Evolutionary conservation across 1,140 invertebrate genomes (phyloP), one percentile per base, ranked within the genome.

Genomic region (Cyrtorhinus lividipennis): DNA sequence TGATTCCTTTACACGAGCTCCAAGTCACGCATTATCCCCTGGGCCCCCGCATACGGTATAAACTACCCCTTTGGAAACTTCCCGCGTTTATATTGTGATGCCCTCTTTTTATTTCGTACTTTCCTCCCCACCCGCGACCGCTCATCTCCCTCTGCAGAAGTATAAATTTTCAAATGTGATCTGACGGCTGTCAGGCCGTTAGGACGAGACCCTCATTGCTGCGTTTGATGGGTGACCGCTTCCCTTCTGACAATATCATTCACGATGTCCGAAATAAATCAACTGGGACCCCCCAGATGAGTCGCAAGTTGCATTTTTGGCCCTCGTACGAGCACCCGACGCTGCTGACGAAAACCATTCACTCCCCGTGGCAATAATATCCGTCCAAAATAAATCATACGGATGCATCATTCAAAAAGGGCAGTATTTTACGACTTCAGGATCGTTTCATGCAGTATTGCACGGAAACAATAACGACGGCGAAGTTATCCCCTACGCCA

Each of bases 1-100:
- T 59, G 58, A 59, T 59, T 24, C 56, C 25, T 27, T 27, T 23
- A 59, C 48, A 53, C 48, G 48, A 10, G 48, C 48, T 8, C 48
- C 48, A 5, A 22, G 48, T 53, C 48, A 53, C 48, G 48, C 48
- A 20, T 53, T 53, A 10, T 22, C 48, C 18, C 48, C 48, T 20
- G 12, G 5, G 5, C 18, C 48, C 10, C 10, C 18, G 5, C 10
- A 10, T 20, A 5, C 8, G 10, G 48, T 13, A 53, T 20, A 3
- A 12, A 22, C 10, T 15, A 5, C 48, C 48, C 48, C 20, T 20
- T 12, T 20, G 10, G 48, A 20, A 53, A 8, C 5, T 22, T 53
- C 48, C 18, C 48, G 48, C 20, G 5, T 22, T 22, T 5, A 15
- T n/a, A n/a, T n/a, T n/a, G n/a, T n/a, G n/a, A n/a, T n/a, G n/a